Evolutionary conservation across 2,113 vertebrate species (phyloP), one percentile per base, ranked within the genome.

Genomic region (Larimichthys crocea): DNA sequence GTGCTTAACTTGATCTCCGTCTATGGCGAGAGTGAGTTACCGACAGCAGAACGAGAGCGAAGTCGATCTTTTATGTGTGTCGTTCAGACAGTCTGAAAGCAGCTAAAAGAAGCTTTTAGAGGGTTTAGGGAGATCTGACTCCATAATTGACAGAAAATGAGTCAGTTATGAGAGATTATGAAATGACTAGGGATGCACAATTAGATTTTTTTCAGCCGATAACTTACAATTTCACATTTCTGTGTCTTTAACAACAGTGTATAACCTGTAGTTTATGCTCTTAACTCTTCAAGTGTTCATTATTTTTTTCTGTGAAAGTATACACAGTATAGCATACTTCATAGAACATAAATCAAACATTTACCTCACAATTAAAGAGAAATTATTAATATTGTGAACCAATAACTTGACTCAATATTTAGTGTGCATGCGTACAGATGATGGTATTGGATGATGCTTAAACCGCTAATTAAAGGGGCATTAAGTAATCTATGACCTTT

Each of bases 401-500:
- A 35, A 35, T 35, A 35, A 31, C 31, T 31, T 35, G 35, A 8
- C 7, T 35, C 1, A 4, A 35, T 35, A 35, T 35, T 8, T 35
- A 35, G 7, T 8, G 35, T 40, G 35, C 7, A 8, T 40, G 35
- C 7, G 35, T 40, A 40, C 7, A 2, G 22, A 60, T 29, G n/a
- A 49, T 0, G 2, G 10, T 22, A 35, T 53, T 67, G 62, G n/a
- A 48, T 2, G 15, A 55, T 14, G 40, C 11, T 7, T n/a, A 56
- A 73, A 10, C 26, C 31, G 10, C 53, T 10, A 22, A 35, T 48
- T 71, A 64, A 31, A 65, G 40, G 40, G 35, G 44, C 61, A 66
- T 78, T 62, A 67, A 65, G 69, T 15, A 35, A 73, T 74, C 69
- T 44, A 35, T 62, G 17, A 79, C 46, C 29, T 57, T 48, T 26